A percentile compares a stretch with the other conserved stretches of the same genome.
Conservation (phyloP, 2,888 invertebrate species). For the Lucinisca nassula region DNA sequence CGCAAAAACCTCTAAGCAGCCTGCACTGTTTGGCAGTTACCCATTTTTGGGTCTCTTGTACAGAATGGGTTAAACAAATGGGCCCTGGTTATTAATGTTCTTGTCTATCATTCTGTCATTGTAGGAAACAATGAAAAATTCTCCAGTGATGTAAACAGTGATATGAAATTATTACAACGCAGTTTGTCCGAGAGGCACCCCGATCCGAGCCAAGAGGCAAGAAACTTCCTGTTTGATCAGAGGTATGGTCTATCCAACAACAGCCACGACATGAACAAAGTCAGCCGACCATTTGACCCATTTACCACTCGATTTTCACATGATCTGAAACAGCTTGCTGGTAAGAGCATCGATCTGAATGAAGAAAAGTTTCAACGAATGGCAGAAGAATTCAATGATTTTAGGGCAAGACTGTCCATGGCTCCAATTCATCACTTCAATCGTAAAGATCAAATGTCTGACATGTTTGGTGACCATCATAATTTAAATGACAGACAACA, state of each 20-base stretch:
- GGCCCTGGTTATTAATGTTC: no score
- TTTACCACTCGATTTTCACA: constrained; percentile 60
- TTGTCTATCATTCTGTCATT: not conserved
- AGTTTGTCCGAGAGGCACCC: constrained; percentile 60
- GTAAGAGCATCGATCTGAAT: constrained; percentile 59
- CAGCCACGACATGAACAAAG: constrained; percentile 63
- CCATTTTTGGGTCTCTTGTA: no score
- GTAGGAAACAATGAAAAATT: constrained; percentile 31
- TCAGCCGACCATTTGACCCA: constrained; percentile 62
- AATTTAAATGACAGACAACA: not conserved
- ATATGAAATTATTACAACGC: constrained; percentile 65
- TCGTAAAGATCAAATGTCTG: not conserved
- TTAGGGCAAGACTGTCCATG: constrained; percentile 25
- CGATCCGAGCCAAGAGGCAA: constrained; percentile 39
- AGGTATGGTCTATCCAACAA: constrained; percentile 64
- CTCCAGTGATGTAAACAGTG: constrained; percentile 31
- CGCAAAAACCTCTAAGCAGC: no score
- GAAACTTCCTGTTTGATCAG: constrained; percentile 58
- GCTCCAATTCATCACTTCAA: not conserved
- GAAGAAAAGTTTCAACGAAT: constrained; percentile 69
- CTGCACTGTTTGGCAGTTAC: no score
- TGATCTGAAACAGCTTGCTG: constrained; percentile 47
- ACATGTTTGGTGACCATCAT: not conserved
- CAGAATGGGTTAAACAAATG: no score
- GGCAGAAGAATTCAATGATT: constrained; percentile 70